A percentile compares a stretch with the other conserved stretches of the same genome.
Conservation (phyloP, 2,113 vertebrate species). For the Clinocottus analis region DNA sequence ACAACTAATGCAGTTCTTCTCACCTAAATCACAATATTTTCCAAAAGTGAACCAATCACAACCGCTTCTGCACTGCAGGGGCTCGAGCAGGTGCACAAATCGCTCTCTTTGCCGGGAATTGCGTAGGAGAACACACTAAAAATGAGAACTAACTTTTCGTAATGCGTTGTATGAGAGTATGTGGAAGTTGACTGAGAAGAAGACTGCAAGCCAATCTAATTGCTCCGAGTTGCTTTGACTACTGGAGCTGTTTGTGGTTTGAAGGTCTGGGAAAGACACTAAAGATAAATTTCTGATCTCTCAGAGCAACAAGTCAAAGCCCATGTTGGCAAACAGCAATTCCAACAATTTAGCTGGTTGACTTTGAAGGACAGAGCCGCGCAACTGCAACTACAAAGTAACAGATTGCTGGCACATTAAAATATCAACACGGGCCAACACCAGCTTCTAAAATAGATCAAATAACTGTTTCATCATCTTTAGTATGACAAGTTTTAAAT, state of each 20-base stretch:
- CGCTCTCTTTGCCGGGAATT: too few relatives aligned
- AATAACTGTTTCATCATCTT: background rate
- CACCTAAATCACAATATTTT: too few relatives aligned
- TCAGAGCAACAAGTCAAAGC: background rate
- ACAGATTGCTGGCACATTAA: background rate
- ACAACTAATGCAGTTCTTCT: background rate
- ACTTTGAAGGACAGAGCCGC: background rate
- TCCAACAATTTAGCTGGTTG: background rate
- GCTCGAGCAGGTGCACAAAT: too few relatives aligned
- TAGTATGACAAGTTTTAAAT: background rate
- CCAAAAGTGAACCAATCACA: too few relatives aligned
- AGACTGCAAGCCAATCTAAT: background rate
- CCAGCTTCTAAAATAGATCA: background rate
- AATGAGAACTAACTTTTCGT: background rate
- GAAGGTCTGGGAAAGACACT: background rate
- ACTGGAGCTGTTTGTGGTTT: background rate
- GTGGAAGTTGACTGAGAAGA: too few relatives aligned
- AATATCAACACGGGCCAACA: background rate
- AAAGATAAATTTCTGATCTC: background rate
- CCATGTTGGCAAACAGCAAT: background rate
- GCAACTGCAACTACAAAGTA: background rate
- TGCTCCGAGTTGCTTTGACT: background rate
- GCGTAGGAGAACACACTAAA: too few relatives aligned
- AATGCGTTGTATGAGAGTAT: too few relatives aligned
- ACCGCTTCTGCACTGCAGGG: too few relatives aligned